A percentile compares a stretch with the other conserved stretches of the same genome.
Conservation (phyloP, 2,113 vertebrate genomes). For the Regulus satrapa region DNA sequence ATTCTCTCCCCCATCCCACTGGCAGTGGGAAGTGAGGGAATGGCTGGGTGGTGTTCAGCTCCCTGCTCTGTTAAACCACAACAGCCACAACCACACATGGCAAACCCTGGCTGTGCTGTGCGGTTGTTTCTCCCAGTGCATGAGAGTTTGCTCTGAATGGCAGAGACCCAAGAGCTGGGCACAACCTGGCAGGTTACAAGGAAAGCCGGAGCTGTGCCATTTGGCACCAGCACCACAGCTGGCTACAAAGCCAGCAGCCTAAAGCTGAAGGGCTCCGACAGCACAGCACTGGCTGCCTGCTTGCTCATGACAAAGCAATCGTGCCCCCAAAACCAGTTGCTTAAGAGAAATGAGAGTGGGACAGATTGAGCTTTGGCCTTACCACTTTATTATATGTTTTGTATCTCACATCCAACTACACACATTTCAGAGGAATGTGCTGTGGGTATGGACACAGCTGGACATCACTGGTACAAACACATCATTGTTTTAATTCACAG, state of each 20-base stretch:
- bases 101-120: neutral
- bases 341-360: neutral
- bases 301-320: neutral
- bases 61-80: neutral
- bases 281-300: neutral
- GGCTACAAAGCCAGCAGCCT: neutral
- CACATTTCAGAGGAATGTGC: neutral
- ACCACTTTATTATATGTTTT: neutral
- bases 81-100: neutral
- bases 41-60: neutral
- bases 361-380: neutral
- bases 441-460: neutral
- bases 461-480: neutral
- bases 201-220: neutral
- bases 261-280: neutral
- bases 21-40: neutral
- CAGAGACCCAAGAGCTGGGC: neutral
- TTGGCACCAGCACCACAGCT: neutral
- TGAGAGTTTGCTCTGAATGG: neutral
- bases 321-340: accelerated
- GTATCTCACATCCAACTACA: neutral
- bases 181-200: neutral
- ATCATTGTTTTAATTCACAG: neutral
- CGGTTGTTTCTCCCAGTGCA: neutral
- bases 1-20: neutral